Evolutionary conservation across 1,140 invertebrate genomes (phyloP).

Genomic region (Magallana angulata): DNA sequence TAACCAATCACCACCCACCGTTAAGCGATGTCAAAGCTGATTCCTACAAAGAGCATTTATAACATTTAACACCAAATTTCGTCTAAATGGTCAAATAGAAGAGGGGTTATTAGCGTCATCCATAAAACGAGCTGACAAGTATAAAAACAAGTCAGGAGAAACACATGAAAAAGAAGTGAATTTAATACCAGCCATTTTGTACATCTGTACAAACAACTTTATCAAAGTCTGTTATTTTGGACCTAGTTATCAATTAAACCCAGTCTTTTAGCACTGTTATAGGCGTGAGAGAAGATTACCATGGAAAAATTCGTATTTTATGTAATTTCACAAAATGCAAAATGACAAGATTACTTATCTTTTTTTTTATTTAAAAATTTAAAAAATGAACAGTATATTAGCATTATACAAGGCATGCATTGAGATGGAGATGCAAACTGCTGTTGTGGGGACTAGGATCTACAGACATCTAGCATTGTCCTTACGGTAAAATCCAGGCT

Average conservation of each 20-base stretch:
- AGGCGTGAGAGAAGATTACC: neutral
- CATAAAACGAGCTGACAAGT: constrained; percentile 3
- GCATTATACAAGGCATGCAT: too few species aligned
- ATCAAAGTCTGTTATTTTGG: constrained; percentile 25
- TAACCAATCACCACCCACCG: constrained; percentile 43
- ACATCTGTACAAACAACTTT: constrained; percentile 42
- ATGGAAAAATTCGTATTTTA: neutral
- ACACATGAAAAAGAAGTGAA: constrained; percentile 29
- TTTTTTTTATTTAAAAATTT: too few species aligned
- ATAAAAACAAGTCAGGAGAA: constrained; percentile 31
- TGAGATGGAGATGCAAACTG: too few species aligned
- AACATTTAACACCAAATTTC: constrained; percentile 29
- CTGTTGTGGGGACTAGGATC: too few species aligned
- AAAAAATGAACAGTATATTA: too few species aligned
- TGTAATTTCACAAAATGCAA: neutral
- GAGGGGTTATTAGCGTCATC: constrained; percentile 26
- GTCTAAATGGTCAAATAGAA: constrained; percentile 31
- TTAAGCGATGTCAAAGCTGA: constrained; percentile 21
- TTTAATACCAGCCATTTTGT: constrained; percentile 18
- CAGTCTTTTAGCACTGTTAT: neutral
- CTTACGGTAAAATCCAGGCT: neutral
- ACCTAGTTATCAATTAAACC: constrained; percentile 27
- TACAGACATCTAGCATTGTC: too few species aligned
- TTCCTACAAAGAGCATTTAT: constrained; percentile 25
- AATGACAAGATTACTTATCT: too few species aligned